Base-by-base conservation (phyloP, 2,888 invertebrate species). In the Tetragnatha montana region DNA sequence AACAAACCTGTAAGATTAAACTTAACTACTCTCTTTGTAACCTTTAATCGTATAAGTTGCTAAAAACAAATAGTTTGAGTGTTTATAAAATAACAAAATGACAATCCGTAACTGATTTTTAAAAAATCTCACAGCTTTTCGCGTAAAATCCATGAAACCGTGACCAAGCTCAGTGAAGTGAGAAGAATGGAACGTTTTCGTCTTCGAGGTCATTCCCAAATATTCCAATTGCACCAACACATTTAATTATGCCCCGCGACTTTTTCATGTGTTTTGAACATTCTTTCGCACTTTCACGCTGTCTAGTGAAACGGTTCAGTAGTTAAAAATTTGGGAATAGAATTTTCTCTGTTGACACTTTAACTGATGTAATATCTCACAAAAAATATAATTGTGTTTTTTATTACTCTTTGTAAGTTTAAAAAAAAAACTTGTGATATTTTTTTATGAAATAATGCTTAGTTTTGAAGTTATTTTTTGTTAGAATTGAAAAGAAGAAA, bases 301-400 rank as follows among this genome's bases (percentile, higher is more conserved):
- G 22, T 51, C 22, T 78, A 47, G 78, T 60, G 12, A 22, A 78
- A 60, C 17, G 78, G 78, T 78, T 78, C 78, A 78, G 10, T 78
- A 21, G 78, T 22, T 14, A 8, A 17, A 35, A 35, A 60, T 51
- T 78, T 78, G 22, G 51, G 60, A 78, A 22, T 22, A 60, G 51
- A 60, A 50, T 22, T 75, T 22, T 60, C 14, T 60, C 17, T 60
- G 60, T 60, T 60, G 60, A 60, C 6, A 17, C 60, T 35, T 35
- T 35, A 35, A 35, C 35, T 35, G 35, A 35, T 35, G 35, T 35
- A 35, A 35, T 35, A 35, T 35, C 35, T 35, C 35, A 35, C 35
- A 4, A 35, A 35, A 35, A 35, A 35, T 1, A 35, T 35, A 35
- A 35, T 35, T 35, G 4, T 35, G 35, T 35, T 35, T 35, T 35